phyloP scores from a whole-genome alignment of 2,888 invertebrate genomes.

The Eledona agricola region DNA sequence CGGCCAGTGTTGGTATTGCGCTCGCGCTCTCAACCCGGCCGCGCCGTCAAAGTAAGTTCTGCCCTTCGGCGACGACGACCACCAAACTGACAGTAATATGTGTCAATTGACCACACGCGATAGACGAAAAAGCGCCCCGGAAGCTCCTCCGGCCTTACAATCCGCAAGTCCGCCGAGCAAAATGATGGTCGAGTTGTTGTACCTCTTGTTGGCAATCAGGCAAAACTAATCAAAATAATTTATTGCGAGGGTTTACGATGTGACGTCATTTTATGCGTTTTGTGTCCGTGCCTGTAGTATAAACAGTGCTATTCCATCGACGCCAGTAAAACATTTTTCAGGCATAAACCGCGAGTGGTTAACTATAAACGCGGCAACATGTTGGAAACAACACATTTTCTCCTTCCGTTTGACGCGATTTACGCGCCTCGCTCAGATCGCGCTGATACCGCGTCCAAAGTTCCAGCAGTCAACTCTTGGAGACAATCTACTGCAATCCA shows the following conservation, averaged over 20 bases:
- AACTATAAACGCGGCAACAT: conserved; percentile 34
- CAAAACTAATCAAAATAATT: conserved; percentile 58
- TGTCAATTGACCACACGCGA: conserved; percentile 54
- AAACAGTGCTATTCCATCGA: conserved; percentile 52
- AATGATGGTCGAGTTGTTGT: neutral
- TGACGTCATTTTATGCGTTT: conserved; percentile 57
- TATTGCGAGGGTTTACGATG: conserved; percentile 57
- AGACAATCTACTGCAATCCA: too few relatives aligned
- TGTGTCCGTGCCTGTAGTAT: conserved; percentile 54
- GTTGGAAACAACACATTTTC: conserved; percentile 21
- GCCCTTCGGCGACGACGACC: conserved; percentile 44
- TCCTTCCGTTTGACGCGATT: conserved; percentile 22
- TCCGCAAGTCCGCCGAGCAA: neutral
- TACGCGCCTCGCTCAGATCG: too few relatives aligned
- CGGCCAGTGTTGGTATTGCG: conserved; percentile 56
- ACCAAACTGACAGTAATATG: conserved; percentile 56
- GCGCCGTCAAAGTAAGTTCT: conserved; percentile 46
- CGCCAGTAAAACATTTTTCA: conserved; percentile 49
- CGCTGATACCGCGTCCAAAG: too few relatives aligned
- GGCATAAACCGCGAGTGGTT: conserved; percentile 47
- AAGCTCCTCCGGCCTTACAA: conserved; percentile 1
- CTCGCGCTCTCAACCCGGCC: conserved; percentile 43
- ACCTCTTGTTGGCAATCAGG: conserved; percentile 51
- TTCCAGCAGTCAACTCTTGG: too few relatives aligned
- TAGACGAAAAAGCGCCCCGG: conserved; percentile 18